Percentiles rank a stretch among this genome's conserved stretches.
Evolutionary conservation across 2,888 invertebrate species (phyloP).

Genomic region (Dendrolimus houi): DNA sequence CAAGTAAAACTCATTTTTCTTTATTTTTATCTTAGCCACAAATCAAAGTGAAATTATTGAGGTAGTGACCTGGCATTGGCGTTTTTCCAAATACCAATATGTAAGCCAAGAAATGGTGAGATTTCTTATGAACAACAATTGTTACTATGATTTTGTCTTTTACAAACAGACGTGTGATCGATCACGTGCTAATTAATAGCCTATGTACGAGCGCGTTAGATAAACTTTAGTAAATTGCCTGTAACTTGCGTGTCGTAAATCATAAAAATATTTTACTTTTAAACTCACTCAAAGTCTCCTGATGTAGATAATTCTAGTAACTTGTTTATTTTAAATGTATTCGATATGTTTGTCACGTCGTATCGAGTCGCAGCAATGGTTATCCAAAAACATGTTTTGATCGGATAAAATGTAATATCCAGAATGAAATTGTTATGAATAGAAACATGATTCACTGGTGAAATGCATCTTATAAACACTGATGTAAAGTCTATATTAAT

Average conservation of each 20-base stretch:
- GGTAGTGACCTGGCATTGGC: conserved; percentile 30
- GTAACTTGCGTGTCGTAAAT: neutral
- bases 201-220: neutral
- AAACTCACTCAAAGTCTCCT: too few relatives aligned
- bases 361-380: too few relatives aligned
- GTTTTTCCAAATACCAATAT: conserved; percentile 20
- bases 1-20: conserved; percentile 3
- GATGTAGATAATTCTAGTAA: neutral
- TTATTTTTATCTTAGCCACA: conserved; percentile 11
- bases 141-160: neutral
- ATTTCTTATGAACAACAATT: conserved; percentile 10
- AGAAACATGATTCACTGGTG: too few relatives aligned
- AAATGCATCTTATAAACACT: too few relatives aligned
- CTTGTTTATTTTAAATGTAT: too few relatives aligned
- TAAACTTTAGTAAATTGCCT: neutral
- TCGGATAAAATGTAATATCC: too few relatives aligned
- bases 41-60: conserved; percentile 26
- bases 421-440: too few relatives aligned
- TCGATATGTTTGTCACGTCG: too few relatives aligned
- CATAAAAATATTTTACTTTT: too few relatives aligned
- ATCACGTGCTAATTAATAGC: neutral
- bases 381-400: too few relatives aligned
- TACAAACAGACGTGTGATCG: neutral
- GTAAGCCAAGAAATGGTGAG: conserved; percentile 14
- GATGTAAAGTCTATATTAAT: too few relatives aligned